Base-by-base conservation (phyloP, 2,888 invertebrate species). In the Drosophila helvetica region DNA sequence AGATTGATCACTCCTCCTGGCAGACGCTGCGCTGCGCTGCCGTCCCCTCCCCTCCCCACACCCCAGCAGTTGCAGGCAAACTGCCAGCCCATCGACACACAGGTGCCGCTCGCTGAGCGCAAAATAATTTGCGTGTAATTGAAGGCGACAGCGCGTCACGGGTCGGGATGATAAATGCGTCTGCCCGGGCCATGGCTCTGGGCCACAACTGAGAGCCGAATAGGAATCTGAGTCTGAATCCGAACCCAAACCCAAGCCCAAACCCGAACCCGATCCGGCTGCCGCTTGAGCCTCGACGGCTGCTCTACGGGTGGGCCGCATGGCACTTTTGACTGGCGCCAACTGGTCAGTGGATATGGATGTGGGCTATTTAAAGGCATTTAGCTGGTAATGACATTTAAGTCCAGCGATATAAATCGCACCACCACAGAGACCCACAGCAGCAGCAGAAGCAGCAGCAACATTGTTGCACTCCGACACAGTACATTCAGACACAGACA, bases 301-400 rank as follows among this genome's bases (percentile, higher is more conserved):
- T 22, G 62, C 78, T n/a, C 82, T 55, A 75, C 82, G 86, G 82
- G 86, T 78, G 82, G 71, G 56, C 66, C 48, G 45, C 42, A 30
- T 57, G 22, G 69, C 60, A 30, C 52, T 54, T 42, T 51, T 27
- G 33, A 25, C 58, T 56, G 75, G 78, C 78, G 81, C 79, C 81
- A 78, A 57, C 55, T 65, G 52, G 46, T 63, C 72, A 59, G 67
- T 52, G 67, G 68, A 59, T 78, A 83, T 80, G 74, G 86, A 86
- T 77, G 77, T 74, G 79, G 85, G 74, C 86, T 79, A 84, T 84
- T 86, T 86, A 86, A 83, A 81, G 87, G 66, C 79, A 86, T 86
- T 86, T 86, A 81, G 79, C 64, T 66, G 78, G 73, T 81, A 84
- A 80, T 80, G 78, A 80, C 70, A 77, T 75, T 77, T 78, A 79